phyloP scores from a whole-genome alignment of 2,888 invertebrate genomes.

The Macaria liturata region DNA sequence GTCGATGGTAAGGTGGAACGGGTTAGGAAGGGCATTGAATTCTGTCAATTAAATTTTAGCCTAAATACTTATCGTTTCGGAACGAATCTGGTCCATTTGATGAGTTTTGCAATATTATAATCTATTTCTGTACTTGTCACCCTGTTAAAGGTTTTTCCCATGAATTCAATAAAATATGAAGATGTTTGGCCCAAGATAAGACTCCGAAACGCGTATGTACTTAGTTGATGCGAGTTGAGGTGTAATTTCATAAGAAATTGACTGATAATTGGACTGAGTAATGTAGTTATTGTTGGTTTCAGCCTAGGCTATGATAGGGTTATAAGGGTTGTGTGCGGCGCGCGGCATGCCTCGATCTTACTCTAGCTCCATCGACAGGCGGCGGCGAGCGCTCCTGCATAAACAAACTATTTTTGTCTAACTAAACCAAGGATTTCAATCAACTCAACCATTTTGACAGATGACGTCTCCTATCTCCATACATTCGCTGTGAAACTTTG shows the following conservation, averaged over 20 bases:
- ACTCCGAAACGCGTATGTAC: conserved; percentile 68
- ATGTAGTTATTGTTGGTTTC: conserved; percentile 76
- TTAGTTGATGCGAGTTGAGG: conserved; percentile 68
- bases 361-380: conserved; percentile 51
- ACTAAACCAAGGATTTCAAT: too few relatives aligned
- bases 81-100: conserved; percentile 38
- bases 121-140: too few relatives aligned
- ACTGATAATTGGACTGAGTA: conserved; percentile 83
- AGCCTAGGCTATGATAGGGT: conserved; percentile 77
- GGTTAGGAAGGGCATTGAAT: conserved; percentile 64
- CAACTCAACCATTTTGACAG: too few relatives aligned
- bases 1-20: conserved; percentile 76
- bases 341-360: conserved; percentile 72
- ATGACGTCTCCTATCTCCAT: too few relatives aligned
- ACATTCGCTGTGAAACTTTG: too few relatives aligned
- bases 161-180: too few relatives aligned
- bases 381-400: conserved; percentile 52
- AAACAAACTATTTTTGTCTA: conserved; percentile 3
- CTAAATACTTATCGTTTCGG: conserved; percentile 61
- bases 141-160: too few relatives aligned
- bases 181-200: conserved; percentile 42
- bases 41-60: conserved; percentile 56
- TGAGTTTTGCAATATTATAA: conserved; percentile 2
- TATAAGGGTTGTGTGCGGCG: conserved; percentile 62
- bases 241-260: conserved; percentile 80